Percentiles rank a stretch among this genome's conserved stretches.
phyloP scores from a whole-genome alignment of 2,888 invertebrate genomes.

The Catonia carolina region DNA sequence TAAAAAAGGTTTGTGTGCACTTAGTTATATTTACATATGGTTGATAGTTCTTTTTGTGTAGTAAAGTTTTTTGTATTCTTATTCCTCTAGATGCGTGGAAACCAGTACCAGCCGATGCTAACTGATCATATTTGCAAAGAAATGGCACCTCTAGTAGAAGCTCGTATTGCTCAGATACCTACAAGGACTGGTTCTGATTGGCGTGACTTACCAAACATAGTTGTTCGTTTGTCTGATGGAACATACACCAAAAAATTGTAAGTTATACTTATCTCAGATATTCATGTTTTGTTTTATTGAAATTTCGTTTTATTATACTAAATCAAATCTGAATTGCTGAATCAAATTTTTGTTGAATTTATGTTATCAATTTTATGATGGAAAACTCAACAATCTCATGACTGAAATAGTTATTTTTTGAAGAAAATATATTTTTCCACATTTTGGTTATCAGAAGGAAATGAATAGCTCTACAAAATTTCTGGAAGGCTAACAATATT shows the following conservation, averaged over 20 bases:
- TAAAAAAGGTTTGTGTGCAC: no score
- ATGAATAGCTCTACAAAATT: no score
- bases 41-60: no score
- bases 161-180: slow-evolving; percentile 69
- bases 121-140: slow-evolving; percentile 78
- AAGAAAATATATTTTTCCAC: no score
- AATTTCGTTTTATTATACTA: not conserved
- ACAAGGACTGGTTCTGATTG: slow-evolving; percentile 71
- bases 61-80: no score
- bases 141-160: slow-evolving; percentile 71
- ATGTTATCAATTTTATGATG: not conserved
- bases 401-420: no score
- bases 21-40: no score
- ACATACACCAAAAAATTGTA: slow-evolving; percentile 55
- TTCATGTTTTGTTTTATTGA: not conserved
- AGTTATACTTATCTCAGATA: slow-evolving; percentile 33
- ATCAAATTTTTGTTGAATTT: not conserved
- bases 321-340: not conserved
- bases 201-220: slow-evolving; percentile 77
- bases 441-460: no score
- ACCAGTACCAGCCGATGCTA: slow-evolving; percentile 50
- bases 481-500: no score
- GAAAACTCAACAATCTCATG: no score
- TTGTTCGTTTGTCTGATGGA: slow-evolving; percentile 62
- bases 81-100: slow-evolving; percentile 55